Base-by-base conservation (phyloP, 2,888 invertebrate species). In the Spatulosminthurus flaviceps region DNA sequence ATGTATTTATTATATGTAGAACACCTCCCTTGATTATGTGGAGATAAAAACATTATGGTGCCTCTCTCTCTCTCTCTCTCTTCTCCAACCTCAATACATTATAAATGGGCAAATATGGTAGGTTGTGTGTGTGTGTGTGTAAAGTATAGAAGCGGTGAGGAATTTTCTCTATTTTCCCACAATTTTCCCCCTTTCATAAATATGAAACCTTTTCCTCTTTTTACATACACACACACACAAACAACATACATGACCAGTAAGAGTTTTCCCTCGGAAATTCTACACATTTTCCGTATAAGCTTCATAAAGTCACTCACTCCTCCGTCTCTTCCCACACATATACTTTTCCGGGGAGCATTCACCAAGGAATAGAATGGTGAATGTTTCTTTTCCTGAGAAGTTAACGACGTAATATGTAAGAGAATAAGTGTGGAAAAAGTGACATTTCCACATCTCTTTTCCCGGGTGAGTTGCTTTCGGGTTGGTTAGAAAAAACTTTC, bases 401-500 rank as follows among this genome's bases (percentile, higher is more conserved):
- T 75, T 75, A 75, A 75, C 75, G 75, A 75, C 64, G 75, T 75
- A 28, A 64, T 64, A 29, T 77, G 67, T 73, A 73, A 61, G 71
- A 78, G 79, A 75, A 80, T 79, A 83, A 83, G 83, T 83, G 83
- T 79, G 82, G 81, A 83, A 83, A 84, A 82, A 81, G 81, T 77
- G 78, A 80, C 80, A 80, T 83, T 81, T 82, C 80, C 83, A 79
- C 81, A 81, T 79, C 66, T 79, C 66, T n/a, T 19, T 22, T 79
- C 75, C 70, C 75, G 70, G 26, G 79, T 79, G 75, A 75, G 29
- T 79, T 43, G 24, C n/a, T 64, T 28, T 61, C 21, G 29, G 64
- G 64, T 28, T 69, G 67, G 69, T 70, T 77, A 61, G 34, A n/a
- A n/a, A 22, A 72, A 80, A 82, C 78, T 80, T 81, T 82, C 81